Base-by-base conservation (phyloP, 1,140 invertebrate genomes). In the Plutomurus gul region DNA sequence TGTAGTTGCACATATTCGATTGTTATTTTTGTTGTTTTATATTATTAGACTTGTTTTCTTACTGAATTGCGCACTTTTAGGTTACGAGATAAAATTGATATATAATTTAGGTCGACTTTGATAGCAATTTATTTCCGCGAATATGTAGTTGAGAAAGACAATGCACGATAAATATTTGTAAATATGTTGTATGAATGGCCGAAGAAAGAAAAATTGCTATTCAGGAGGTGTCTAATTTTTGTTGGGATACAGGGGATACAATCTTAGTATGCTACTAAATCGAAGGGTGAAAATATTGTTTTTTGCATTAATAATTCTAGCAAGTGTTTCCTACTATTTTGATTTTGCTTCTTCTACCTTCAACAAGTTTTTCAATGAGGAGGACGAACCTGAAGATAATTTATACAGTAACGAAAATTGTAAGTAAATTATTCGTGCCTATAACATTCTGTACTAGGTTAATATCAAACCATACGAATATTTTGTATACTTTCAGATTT, bases 321-420 rank as follows among this genome's bases (percentile, higher is more conserved):
- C 56, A n/a, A 65, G 56, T 65, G 16, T 65, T n/a, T 65, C 56
- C 18, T 65, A 65, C 27, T 65, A 65, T 27, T 65, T 65, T 33
- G 56, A 65, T 33, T 33, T 65, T n/a, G 27, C 56, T 4, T 33
- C 16, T 5, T 65, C 56, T 6, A 65, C 56, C 6, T 65, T 33
- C 56, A 33, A 30, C 5, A n/a, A 25, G 8, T 4, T 65, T 33
- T 65, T 65, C 16, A 16, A 65, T n/a, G 56, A 36, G 18, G 56
- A 51, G 20, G 4, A 10, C 0, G 47, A 22, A 11, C 47, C 27
- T 0, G 4, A 33, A 16, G 56, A 65, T 0, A 65, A 7, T 18
- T 33, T 65, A 18, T 65, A 30, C 16, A 65, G 56, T 65, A 30
- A 65, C 11, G 36, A 25, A n/a, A 65, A 65, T 6, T 65, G 56